Conservation (phyloP, 2,888 invertebrate genomes). For the Eupeodes luniger region DNA sequence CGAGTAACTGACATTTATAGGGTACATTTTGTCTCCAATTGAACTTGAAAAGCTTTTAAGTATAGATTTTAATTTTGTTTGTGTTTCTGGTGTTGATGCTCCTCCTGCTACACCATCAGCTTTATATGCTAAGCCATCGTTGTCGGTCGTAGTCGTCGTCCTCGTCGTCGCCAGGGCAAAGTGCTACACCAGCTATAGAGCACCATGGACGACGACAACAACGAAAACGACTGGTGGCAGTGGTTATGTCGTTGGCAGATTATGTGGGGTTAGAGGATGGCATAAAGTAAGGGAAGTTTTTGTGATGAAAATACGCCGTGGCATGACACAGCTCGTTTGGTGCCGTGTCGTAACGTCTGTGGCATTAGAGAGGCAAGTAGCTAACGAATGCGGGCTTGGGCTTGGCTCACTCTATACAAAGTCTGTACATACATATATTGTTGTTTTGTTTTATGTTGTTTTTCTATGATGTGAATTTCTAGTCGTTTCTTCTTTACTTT, state of each 20-base stretch:
- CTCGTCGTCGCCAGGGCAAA: conserved; percentile 68
- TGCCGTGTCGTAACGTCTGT: conserved; percentile 75
- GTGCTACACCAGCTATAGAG: conserved; percentile 47
- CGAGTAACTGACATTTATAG: background rate
- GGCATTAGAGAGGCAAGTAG: conserved; percentile 74
- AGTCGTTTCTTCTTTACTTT: conserved; percentile 51
- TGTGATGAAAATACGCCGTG: conserved; percentile 76
- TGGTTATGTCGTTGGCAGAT: conserved; percentile 76
- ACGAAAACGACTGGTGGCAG: conserved; percentile 69
- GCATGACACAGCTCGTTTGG: conserved; percentile 77
- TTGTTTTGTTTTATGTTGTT: conserved; percentile 61
- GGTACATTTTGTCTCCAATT: background rate
- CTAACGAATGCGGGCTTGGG: conserved; percentile 71
- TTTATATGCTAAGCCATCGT: conserved; percentile 26
- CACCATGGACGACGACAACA: conserved; percentile 58
- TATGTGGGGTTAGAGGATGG: conserved; percentile 67
- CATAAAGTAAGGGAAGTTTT: conserved; percentile 52
- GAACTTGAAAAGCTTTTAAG: background rate
- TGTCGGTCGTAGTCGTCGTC: conserved; percentile 4
- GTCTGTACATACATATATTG: conserved; percentile 5
- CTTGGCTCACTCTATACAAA: background rate
- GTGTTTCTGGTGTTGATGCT: conserved; percentile 55
- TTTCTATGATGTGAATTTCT: conserved; percentile 9
- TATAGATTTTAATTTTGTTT: background rate
- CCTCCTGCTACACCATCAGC: conserved; percentile 19